phyloP scores from a whole-genome alignment of 2,113 vertebrate species.

The Crotalus helleri region DNA sequence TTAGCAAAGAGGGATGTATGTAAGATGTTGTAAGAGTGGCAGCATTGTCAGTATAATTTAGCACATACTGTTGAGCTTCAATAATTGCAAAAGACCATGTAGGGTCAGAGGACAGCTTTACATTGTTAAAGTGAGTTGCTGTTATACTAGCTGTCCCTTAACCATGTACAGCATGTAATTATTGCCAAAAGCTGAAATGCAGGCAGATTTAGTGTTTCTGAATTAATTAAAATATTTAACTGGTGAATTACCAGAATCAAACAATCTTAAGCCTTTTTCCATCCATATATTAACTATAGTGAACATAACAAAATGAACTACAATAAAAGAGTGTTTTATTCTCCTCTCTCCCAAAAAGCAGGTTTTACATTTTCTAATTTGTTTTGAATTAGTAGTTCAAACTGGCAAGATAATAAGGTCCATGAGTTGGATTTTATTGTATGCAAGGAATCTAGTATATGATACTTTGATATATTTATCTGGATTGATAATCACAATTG shows the following conservation, averaged over 20 bases:
- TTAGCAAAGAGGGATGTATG: constrained; percentile 45
- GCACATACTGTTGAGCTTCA: constrained; percentile 37
- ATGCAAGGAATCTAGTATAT: not conserved
- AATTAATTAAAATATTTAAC: constrained; percentile 1
- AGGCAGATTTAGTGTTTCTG: not conserved
- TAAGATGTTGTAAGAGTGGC: constrained; percentile 33
- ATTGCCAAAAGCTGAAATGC: constrained; percentile 29
- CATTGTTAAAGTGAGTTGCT: constrained; percentile 46
- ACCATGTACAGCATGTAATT: not conserved
- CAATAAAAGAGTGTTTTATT: not conserved
- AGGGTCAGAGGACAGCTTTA: constrained; percentile 38
- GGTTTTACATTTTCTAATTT: constrained; percentile 6
- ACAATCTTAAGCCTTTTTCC: not conserved
- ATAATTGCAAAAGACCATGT: constrained; percentile 36
- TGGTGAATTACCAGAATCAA: not conserved
- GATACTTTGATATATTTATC: not conserved
- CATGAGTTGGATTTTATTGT: not conserved
- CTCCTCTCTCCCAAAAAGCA: not conserved
- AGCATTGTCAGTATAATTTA: constrained; percentile 45
- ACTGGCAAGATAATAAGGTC: not conserved
- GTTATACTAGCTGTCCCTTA: constrained; percentile 25
- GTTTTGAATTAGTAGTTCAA: not conserved
- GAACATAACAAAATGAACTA: not conserved
- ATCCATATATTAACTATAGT: not conserved
- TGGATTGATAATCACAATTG: not conserved